phyloP scores from a whole-genome alignment of 2,888 invertebrate species.

The Mimumesa dahlbomi region DNA sequence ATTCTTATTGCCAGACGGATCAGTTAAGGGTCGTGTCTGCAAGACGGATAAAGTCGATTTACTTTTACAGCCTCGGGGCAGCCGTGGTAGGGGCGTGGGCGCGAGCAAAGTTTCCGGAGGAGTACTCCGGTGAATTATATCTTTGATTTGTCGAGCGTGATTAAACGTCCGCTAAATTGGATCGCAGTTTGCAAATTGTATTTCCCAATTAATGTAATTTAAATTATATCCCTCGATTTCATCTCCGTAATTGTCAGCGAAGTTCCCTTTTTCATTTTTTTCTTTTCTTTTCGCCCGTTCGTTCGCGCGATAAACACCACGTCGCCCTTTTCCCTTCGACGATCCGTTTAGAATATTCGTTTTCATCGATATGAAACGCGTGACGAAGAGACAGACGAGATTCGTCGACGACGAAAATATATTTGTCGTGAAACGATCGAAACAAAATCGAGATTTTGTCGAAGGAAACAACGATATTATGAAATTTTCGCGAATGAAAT shows the following conservation, averaged over 20 bases:
- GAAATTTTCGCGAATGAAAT: too few relatives aligned
- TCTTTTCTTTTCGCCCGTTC: too few relatives aligned
- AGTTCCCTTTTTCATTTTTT: background rate
- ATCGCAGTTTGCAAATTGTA: constrained; percentile 52
- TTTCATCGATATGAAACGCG: too few relatives aligned
- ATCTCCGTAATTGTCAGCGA: constrained; percentile 8
- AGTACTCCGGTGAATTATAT: constrained; percentile 58
- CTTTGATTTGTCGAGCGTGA: constrained; percentile 64
- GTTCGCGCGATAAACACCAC: too few relatives aligned
- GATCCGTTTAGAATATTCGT: too few relatives aligned
- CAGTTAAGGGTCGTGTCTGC: constrained; percentile 28
- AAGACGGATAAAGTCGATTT: constrained; percentile 61
- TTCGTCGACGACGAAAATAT: too few relatives aligned
- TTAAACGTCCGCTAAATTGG: constrained; percentile 60
- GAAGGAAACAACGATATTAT: too few relatives aligned
- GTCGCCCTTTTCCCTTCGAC: too few relatives aligned
- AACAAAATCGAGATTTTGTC: too few relatives aligned
- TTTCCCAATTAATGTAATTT: constrained; percentile 49
- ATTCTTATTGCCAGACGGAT: constrained; percentile 32
- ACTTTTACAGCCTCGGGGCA: constrained; percentile 57
- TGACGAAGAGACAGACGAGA: too few relatives aligned
- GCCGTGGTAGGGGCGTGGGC: constrained; percentile 33
- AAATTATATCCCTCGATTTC: constrained; percentile 14
- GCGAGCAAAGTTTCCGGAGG: constrained; percentile 51
- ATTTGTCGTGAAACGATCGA: too few relatives aligned